phyloP scores from a whole-genome alignment of 2,113 vertebrate genomes.

The Poeciliopsis occidentalis region DNA sequence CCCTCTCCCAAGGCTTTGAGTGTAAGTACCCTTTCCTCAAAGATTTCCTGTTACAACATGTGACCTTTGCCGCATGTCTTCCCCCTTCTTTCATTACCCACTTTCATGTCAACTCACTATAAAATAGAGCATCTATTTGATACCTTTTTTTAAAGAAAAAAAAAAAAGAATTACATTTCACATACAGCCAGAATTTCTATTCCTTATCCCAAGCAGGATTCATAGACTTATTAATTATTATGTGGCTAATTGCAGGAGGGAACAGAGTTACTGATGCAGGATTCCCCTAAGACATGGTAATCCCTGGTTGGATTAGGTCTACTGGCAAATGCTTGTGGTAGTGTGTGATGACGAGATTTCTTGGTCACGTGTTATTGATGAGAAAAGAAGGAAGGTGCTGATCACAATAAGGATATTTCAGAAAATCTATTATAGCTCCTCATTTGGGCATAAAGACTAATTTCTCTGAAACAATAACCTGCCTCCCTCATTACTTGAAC shows the following conservation, averaged over 20 bases:
- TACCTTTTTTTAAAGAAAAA: too few relatives aligned
- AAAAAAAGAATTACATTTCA: neutral
- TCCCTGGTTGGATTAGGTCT: conserved; percentile 62
- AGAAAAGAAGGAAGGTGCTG: neutral
- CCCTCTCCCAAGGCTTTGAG: conserved; percentile 85
- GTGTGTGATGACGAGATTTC: conserved; percentile 38
- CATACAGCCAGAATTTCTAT: neutral
- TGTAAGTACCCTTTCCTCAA: conserved; percentile 78
- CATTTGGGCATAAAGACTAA: too few relatives aligned
- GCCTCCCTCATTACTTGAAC: neutral
- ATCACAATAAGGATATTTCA: neutral
- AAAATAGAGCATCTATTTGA: too few relatives aligned
- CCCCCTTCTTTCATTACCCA: too few relatives aligned
- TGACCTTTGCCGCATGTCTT: too few relatives aligned
- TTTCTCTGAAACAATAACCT: neutral
- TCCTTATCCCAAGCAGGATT: neutral
- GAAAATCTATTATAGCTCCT: neutral
- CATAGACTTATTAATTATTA: conserved; percentile 54
- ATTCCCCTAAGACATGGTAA: conserved; percentile 65
- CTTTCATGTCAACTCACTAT: too few relatives aligned
- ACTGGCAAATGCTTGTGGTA: conserved; percentile 40
- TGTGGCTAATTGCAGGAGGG: conserved; percentile 53
- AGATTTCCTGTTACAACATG: neutral
- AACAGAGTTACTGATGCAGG: conserved; percentile 39
- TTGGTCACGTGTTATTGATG: conserved; percentile 36